These are phyloP conservation scores for Actinemys pallida DNA, from an alignment of 2,113 vertebrate species.

Conservation along the genomic window DNA sequence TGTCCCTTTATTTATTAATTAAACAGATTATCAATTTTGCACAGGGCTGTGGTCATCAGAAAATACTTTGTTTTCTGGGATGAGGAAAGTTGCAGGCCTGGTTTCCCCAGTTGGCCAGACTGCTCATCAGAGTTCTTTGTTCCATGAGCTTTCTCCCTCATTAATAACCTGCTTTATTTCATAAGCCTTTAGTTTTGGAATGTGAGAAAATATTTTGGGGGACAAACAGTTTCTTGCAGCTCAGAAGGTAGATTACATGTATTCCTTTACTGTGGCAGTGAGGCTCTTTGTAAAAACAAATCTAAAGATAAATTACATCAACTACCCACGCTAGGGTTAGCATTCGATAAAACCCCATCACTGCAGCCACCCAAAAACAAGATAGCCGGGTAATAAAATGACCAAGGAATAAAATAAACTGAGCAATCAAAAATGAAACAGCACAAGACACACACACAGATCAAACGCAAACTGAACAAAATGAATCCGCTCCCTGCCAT, in stretches of 20 bases:
- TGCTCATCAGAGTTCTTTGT: neutral
- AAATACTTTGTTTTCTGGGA: neutral
- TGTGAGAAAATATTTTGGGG: neutral
- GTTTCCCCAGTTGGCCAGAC: neutral
- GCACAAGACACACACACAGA: neutral
- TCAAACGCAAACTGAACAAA: neutral
- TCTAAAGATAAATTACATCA: accelerated
- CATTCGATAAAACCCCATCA: neutral
- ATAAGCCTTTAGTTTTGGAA: neutral
- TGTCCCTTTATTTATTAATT: constrained; percentile 12
- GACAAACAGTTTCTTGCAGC: neutral
- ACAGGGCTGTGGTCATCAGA: neutral
- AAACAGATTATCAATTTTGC: neutral
- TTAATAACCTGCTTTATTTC: neutral
- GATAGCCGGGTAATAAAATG: neutral
- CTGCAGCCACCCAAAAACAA: neutral
- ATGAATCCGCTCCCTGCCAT: neutral
- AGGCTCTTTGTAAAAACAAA: neutral
- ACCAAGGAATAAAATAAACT: neutral
- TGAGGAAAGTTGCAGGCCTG: neutral
- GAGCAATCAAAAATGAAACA: neutral
- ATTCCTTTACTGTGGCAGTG: neutral
- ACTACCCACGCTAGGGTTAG: accelerated
- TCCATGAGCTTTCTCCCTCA: neutral
- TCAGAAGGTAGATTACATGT: neutral